Base-by-base conservation (phyloP, 2,888 invertebrate species). In the Protodeltote pygarga region DNA sequence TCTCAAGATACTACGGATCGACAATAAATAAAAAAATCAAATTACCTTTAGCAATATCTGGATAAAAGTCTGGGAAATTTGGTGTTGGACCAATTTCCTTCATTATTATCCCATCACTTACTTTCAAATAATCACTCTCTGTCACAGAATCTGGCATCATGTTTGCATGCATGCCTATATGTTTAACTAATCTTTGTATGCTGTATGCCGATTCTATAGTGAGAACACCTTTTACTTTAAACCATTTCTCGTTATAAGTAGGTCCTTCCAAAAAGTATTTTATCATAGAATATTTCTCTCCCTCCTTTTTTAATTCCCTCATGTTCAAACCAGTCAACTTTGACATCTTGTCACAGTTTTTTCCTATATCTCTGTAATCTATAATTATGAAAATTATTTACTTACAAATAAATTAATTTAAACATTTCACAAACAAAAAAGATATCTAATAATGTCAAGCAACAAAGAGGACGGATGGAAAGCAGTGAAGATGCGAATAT, bases 301-400 rank as follows among this genome's bases (percentile, higher is more conserved):
- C 81, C 9, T 78, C 71, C 11, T 67, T 72, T 53, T 83, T 86
- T 9, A 91, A 48, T 1, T 81, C 74, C 39, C 75, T 81, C 39
- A 89, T 79, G 50, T 86, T 76, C 0, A 89, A 68, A 2, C 85
- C 83, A 0, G 89, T 87, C 8, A 92, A 46, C 21, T 85, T 76
- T 0, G 80, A 51, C 78, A 91, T 86, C 47, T 81, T 87, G 1
- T 76, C 71, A 23, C 76, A 78, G 42, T 75, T 83, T 28, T 71
- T 76, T 1, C 76, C 81, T 3, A 79, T 47, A 42, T 82, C 79
- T 55, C 71, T 79, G 58, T 75, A 77, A 75, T 89, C 91, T 91
- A 65, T 15, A 31, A 35, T 28, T 1, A 24, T 3, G 2, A 4
- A 2, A 5, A 5, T 29, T 31, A 19, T 29, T 27, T 28, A n/a